Percentiles rank a stretch among this genome's conserved stretches.
Evolutionary conservation across 2,888 invertebrate species (phyloP).

Genomic region (Nomada fucata): DNA sequence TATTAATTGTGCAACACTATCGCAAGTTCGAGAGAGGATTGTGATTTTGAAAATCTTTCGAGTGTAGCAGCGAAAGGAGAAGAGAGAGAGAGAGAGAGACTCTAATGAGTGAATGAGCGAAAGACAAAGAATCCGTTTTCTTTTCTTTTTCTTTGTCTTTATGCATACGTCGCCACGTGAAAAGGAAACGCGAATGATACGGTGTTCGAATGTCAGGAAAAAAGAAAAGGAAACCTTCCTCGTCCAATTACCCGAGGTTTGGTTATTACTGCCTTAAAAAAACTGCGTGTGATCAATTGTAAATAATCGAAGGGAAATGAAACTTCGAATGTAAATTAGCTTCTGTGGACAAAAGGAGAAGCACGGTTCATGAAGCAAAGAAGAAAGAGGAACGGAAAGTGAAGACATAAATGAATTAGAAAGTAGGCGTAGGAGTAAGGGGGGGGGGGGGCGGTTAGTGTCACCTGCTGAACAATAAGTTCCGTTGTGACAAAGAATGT

Average conservation of each 20-base stretch:
- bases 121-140: constrained; percentile 8
- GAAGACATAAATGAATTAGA: background rate
- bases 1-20: constrained; percentile 41
- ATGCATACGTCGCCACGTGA: constrained; percentile 49
- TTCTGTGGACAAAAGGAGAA: background rate
- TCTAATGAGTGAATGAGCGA: constrained; percentile 12
- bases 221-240: constrained; percentile 4
- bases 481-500: too few relatives aligned
- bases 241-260: background rate
- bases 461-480: background rate
- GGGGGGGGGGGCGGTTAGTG: background rate
- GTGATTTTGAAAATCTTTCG: constrained; percentile 26
- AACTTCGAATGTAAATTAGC: constrained; percentile 22
- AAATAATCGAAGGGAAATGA: constrained; percentile 30
- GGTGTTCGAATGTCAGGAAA: background rate
- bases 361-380: background rate
- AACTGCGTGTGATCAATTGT: constrained; percentile 38
- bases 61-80: constrained; percentile 1
- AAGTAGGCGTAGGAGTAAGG: background rate
- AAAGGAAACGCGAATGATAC: background rate
- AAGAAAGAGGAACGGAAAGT: background rate
- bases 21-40: constrained; percentile 26
- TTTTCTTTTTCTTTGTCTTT: constrained; percentile 10
- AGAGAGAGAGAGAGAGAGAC: constrained; percentile 4
- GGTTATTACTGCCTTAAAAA: constrained; percentile 46